These are phyloP conservation scores for Perodicticus potto DNA, from an alignment of 2,797 vertebrate genomes.

Conservation along the genomic window DNA sequence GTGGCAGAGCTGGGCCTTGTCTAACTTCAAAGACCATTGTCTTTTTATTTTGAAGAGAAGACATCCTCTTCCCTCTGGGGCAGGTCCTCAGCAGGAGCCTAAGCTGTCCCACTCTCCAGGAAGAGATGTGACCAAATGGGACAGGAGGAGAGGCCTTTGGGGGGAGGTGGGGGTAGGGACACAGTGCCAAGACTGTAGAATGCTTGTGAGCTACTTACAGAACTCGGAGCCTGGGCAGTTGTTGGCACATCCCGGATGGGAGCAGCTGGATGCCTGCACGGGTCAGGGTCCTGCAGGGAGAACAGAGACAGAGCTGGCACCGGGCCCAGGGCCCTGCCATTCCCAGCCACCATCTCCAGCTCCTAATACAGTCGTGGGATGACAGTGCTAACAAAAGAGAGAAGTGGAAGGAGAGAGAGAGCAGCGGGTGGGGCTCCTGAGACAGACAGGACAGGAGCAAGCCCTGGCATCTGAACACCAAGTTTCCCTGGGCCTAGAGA, in stretches of 20 bases:
- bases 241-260: slow-evolving; percentile 94
- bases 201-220: slow-evolving; percentile 91
- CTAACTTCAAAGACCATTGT: background rate
- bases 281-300: slow-evolving; percentile 93
- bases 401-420: background rate
- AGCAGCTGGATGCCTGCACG: slow-evolving; percentile 93
- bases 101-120: background rate
- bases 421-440: background rate
- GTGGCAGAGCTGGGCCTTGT: background rate
- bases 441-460: background rate
- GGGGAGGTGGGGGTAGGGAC: background rate
- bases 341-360: background rate
- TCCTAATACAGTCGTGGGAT: background rate
- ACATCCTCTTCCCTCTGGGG: background rate
- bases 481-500: background rate
- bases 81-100: background rate
- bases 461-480: background rate
- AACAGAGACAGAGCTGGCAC: slow-evolving; percentile 75
- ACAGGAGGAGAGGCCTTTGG: slow-evolving; percentile 28
- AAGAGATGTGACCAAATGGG: background rate
- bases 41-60: background rate
- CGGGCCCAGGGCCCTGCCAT: slow-evolving; percentile 70
- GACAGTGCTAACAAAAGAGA: background rate
- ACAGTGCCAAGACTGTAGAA: background rate
- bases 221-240: slow-evolving; percentile 94